These are phyloP conservation scores for Prosapia bicincta DNA, from an alignment of 2,888 invertebrate species.

Conservation along the genomic window DNA sequence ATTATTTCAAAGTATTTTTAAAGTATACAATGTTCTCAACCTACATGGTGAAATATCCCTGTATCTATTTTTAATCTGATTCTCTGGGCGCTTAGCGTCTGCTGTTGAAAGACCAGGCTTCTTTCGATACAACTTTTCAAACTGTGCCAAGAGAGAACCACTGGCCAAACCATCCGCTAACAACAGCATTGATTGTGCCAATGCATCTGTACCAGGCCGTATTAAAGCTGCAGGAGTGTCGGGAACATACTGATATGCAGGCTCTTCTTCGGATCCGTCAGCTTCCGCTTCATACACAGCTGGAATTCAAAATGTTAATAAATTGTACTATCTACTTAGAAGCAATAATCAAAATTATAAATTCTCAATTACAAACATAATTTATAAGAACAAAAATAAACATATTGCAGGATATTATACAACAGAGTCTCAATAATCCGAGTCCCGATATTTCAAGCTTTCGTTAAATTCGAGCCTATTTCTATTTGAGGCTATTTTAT, in stretches of 20 bases:
- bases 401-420: too few relatives aligned
- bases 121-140: conserved; percentile 87
- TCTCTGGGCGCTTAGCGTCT: conserved; percentile 77
- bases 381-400: too few relatives aligned
- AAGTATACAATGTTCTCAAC: too few relatives aligned
- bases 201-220: conserved; percentile 50
- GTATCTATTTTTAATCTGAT: conserved; percentile 91
- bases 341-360: too few relatives aligned
- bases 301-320: too few relatives aligned
- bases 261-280: conserved; percentile 65
- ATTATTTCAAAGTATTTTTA: too few relatives aligned
- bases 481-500: too few relatives aligned
- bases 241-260: conserved; percentile 86
- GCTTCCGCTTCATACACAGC: conserved; percentile 50
- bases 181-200: conserved; percentile 77
- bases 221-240: conserved; percentile 50
- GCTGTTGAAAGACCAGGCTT: conserved; percentile 83
- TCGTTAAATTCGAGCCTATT: too few relatives aligned
- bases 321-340: too few relatives aligned
- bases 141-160: conserved; percentile 88
- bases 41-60: conserved; percentile 92
- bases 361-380: too few relatives aligned
- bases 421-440: too few relatives aligned
- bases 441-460: too few relatives aligned
- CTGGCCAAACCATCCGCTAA: conserved; percentile 86